These are phyloP conservation scores for Smittia aterrima DNA, from an alignment of 2,888 invertebrate genomes.

Conservation along the genomic window DNA sequence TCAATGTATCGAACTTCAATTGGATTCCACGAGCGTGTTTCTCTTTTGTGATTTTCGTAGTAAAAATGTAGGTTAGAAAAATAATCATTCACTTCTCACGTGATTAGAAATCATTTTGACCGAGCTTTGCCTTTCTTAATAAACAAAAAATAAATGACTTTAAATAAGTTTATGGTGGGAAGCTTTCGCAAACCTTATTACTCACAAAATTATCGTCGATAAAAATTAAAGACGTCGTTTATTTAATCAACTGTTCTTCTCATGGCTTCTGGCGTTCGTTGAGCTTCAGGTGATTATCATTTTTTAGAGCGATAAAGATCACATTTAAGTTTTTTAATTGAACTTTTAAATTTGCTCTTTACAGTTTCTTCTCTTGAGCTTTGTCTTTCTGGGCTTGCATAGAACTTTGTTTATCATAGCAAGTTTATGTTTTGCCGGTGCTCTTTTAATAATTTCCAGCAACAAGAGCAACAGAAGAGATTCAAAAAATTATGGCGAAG, in stretches of 20 bases:
- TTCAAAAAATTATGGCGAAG: not conserved
- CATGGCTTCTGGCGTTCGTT: not conserved
- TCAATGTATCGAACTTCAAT: constrained; percentile 43
- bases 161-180: not conserved
- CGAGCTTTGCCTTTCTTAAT: not conserved
- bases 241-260: not conserved
- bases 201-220: not conserved
- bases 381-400: not conserved
- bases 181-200: not conserved
- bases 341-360: not conserved
- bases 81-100: not conserved
- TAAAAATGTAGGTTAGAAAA: not conserved
- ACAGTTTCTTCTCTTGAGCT: not conserved
- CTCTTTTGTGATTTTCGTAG: not conserved
- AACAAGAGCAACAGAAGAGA: not conserved
- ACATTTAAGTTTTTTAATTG: constrained; percentile 1
- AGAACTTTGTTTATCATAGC: not conserved
- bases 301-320: not conserved
- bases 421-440: not conserved
- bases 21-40: constrained; percentile 27
- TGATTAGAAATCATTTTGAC: not conserved
- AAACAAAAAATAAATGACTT: not conserved
- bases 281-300: not conserved
- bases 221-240: not conserved
- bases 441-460: not conserved